A percentile compares a stretch with the other conserved stretches of the same genome.
These are phyloP conservation scores for Nemopilema nomurai DNA, from an alignment of 30 jellyfish, hydroid and myxozoan species.

Conservation along the genomic window DNA sequence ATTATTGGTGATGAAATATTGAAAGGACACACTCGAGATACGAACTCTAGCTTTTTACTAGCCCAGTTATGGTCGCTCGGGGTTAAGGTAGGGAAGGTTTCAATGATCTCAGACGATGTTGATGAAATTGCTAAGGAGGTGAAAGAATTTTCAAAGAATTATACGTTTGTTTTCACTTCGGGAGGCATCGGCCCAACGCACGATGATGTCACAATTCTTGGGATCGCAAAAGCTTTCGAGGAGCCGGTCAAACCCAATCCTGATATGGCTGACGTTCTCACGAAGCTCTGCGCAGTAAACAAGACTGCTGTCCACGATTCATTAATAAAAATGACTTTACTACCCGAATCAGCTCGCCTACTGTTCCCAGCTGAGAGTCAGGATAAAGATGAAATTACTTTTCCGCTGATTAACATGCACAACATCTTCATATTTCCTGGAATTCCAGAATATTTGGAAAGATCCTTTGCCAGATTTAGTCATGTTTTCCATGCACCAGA, in stretches of 20 bases:
- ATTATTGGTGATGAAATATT: constrained; percentile 93
- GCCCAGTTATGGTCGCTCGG: constrained; percentile 87
- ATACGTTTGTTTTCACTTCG: constrained; percentile 67
- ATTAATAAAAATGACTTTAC: constrained; percentile 62
- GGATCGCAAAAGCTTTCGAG: constrained; percentile 80
- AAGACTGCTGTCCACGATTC: constrained; percentile 33
- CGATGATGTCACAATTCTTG: constrained; percentile 88
- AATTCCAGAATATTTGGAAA: constrained; percentile 80
- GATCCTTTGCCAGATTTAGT: constrained; percentile 55
- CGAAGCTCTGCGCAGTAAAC: constrained; percentile 13
- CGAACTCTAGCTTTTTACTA: constrained; percentile 86
- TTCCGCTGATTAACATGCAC: constrained; percentile 64
- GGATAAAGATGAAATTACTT: constrained; percentile 22
- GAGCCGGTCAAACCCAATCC: constrained; percentile 61
- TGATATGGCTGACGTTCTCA: constrained; percentile 35
- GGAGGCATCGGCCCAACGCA: constrained; percentile 99
- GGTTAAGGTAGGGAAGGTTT: constrained; percentile 65
- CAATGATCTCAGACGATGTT: constrained; percentile 70
- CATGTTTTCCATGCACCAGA: constrained; percentile 51
- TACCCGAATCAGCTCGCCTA: constrained; percentile 78
- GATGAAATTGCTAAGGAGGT: constrained; percentile 69
- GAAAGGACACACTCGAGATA: constrained; percentile 93
- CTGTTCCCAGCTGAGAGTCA: constrained; percentile 29
- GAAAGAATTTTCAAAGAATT: constrained; percentile 49
- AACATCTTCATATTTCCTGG: constrained; percentile 91